phyloP scores from a whole-genome alignment of 2,888 invertebrate genomes.

The Rhagonycha lutea region DNA sequence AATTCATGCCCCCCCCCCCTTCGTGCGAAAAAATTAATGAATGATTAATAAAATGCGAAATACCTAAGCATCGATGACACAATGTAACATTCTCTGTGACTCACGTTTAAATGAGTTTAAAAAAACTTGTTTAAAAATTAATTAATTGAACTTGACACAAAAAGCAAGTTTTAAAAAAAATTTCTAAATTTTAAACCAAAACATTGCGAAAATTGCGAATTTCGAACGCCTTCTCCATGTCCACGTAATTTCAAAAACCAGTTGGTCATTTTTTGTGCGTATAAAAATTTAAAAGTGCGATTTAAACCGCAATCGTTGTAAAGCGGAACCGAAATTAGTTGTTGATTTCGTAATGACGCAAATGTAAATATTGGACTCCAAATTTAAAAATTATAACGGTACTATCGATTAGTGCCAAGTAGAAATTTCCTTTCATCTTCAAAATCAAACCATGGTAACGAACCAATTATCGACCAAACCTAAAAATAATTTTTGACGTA shows the following conservation, averaged over 20 bases:
- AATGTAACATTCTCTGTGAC: neutral
- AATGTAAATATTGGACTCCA: neutral
- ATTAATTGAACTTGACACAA: neutral
- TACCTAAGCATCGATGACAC: neutral
- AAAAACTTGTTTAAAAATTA: neutral
- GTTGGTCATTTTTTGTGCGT: no score
- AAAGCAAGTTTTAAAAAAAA: neutral
- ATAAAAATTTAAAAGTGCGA: no score
- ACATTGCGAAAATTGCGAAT: neutral
- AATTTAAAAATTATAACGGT: neutral
- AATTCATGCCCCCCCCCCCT: no score
- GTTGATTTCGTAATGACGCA: neutral
- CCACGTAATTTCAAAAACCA: neutral
- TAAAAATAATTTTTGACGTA: neutral
- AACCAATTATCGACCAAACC: neutral
- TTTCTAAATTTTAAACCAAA: neutral
- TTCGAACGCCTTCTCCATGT: neutral
- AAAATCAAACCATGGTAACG: neutral
- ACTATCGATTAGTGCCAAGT: neutral
- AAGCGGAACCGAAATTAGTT: neutral
- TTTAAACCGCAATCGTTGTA: neutral
- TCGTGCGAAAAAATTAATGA: neutral
- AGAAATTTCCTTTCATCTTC: neutral
- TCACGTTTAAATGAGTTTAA: neutral
- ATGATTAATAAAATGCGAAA: neutral